Evolutionary conservation across 2,888 invertebrate species (phyloP), one percentile per base, ranked within the genome.

Genomic region (Sympetrum striolatum): DNA sequence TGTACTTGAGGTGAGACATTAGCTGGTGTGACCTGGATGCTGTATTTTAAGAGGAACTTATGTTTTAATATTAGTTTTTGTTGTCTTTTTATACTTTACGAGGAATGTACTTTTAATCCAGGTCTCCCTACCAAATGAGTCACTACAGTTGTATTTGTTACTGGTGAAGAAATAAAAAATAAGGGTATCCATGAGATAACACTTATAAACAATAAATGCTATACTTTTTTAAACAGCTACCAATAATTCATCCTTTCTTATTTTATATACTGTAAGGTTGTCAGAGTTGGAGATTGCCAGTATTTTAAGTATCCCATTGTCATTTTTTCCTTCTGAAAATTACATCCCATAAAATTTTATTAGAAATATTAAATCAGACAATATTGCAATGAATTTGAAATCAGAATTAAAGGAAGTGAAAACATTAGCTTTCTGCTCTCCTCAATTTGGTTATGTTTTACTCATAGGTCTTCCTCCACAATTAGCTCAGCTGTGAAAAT

Each of bases 1-100:
- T 86, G 86, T 86, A 86, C 86, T 86, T 86, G 86, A 86, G 37
- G 60, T 58, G 86, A 60, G 86, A 60, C 60, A 86, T 86, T 86
- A 60, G 86, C 60, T 86, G 86, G 86, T 60, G 86, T 37, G 86
- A 86, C 86, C 86, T 86, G 86, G 86, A 86, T 86, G 60, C 18
- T 86, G 86, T 86, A 86, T 86, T 86, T 86, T 86, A 86, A 86
- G 86, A 86, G 37, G 60, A 86, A 60, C 86, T 86, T 86, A 64
- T 86, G 86, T 60, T 86, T 86, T 86, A 86, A 86, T 86, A 86
- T 86, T 86, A 86, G 86, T 86, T 86, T 86, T 86, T 60, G 86
- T 86, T 86, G 86, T 86, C 86, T 60, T 86, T 86, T 86, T 86
- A 86, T 86, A 86, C 86, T 86, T 86, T 86, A 86, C 60, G 37